Evolutionary conservation across 2,888 invertebrate genomes (phyloP).

Genomic region (Baronia brevicornis): DNA sequence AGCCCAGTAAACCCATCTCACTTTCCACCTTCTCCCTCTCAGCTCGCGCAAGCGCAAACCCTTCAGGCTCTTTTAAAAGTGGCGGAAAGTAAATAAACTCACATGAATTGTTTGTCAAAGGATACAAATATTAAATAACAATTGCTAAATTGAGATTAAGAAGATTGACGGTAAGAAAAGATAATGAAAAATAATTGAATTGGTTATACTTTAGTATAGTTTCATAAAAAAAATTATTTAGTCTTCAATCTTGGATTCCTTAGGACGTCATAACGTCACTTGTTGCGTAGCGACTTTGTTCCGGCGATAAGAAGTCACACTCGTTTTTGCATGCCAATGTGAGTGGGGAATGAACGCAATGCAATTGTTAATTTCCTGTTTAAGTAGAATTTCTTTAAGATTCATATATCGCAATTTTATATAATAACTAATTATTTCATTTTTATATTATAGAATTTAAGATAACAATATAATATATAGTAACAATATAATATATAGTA

Average conservation of each 20-base stretch:
- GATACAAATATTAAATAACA: conserved; percentile 42
- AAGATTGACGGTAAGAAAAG: conserved; percentile 1
- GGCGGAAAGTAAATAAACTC: conserved; percentile 71
- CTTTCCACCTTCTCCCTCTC: conserved; percentile 47
- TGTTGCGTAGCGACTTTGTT: conserved; percentile 68
- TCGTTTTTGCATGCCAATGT: conserved; percentile 55
- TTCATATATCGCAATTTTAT: too few species aligned
- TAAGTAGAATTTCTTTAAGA: too few species aligned
- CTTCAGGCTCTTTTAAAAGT: conserved; percentile 57
- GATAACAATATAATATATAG: too few species aligned
- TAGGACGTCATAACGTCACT: conserved; percentile 50
- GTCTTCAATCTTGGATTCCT: conserved; percentile 38
- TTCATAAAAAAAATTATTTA: conserved; percentile 32
- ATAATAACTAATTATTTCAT: too few species aligned
- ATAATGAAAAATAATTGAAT: background rate
- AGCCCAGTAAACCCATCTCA: conserved; percentile 53
- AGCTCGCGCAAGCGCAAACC: conserved; percentile 54
- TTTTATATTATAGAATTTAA: too few species aligned
- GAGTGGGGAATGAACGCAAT: conserved; percentile 1
- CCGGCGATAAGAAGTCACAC: conserved; percentile 64
- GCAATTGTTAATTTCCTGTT: conserved; percentile 34
- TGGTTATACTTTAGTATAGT: conserved; percentile 21
- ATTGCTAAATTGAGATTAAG: conserved; percentile 21
- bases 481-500: too few species aligned
- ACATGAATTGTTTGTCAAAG: conserved; percentile 54